Conservation (phyloP, 2,113 vertebrate species). For the Cheilinus undulatus region DNA sequence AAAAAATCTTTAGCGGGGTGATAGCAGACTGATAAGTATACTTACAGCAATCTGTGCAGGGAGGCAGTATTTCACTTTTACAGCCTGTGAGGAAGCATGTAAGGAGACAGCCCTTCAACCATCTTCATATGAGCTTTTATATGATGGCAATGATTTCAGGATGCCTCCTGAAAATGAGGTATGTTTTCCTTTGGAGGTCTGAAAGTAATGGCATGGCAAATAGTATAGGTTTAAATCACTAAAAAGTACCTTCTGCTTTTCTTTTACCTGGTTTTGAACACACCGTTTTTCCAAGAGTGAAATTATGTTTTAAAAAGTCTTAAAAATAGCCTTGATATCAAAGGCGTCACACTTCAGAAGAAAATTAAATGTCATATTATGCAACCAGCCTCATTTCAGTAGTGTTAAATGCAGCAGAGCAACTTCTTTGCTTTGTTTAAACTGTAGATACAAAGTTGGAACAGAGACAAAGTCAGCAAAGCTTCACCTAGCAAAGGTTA, state of each 20-base stretch:
- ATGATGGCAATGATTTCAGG: constrained; percentile 18
- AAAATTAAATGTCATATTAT: constrained; percentile 7
- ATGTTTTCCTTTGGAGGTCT: not conserved
- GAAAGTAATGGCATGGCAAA: constrained; percentile 9
- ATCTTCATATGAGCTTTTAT: not conserved
- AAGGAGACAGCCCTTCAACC: constrained; percentile 18
- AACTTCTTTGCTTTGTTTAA: not conserved
- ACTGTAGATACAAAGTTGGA: constrained; percentile 20
- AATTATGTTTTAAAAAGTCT: not conserved
- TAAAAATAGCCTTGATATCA: constrained; percentile 9
- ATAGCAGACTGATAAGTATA: constrained; percentile 28
- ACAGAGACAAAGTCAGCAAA: constrained; percentile 11
- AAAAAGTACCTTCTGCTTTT: not conserved
- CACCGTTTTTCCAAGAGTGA: not conserved
- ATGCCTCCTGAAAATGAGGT: not conserved
- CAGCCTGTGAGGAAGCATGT: not conserved
- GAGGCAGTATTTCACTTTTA: constrained; percentile 42
- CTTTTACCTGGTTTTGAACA: not conserved
- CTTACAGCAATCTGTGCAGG: not conserved
- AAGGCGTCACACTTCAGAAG: not conserved
- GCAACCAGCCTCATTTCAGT: constrained; percentile 10
- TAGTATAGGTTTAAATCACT: not conserved
- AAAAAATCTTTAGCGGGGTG: constrained; percentile 17
- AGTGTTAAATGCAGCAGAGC: constrained; percentile 1
- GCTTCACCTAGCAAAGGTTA: constrained; percentile 18